Conservation (phyloP, 2,113 vertebrate genomes). For the Grantiella picta region DNA sequence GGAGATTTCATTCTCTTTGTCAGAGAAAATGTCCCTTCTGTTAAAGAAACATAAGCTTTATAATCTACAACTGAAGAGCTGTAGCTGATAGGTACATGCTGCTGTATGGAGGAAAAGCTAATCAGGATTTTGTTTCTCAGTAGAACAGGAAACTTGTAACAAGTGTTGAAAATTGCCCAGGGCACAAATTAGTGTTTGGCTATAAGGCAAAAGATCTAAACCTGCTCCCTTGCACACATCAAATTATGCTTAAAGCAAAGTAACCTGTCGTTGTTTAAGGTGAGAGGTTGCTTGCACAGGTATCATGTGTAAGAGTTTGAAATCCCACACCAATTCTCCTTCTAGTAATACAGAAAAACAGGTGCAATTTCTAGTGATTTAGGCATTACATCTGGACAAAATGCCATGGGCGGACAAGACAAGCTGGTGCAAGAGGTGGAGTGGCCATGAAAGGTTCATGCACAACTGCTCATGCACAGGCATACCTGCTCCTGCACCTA, state of each 20-base stretch:
- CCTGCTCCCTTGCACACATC: not conserved
- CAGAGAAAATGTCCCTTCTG: not conserved
- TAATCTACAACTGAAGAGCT: not conserved
- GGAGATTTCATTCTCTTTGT: not conserved
- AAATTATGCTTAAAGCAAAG: not conserved
- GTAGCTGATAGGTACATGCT: not conserved
- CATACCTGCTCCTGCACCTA: not conserved
- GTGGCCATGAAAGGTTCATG: accelerated
- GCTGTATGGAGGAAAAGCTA: not conserved
- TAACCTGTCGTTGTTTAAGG: not conserved
- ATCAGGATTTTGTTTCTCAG: not conserved
- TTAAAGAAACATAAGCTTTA: not conserved
- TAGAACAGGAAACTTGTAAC: not conserved
- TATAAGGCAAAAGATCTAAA: not conserved
- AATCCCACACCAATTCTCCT: not conserved
- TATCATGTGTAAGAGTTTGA: not conserved
- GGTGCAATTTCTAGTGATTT: not conserved
- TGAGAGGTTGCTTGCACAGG: not conserved
- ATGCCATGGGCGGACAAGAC: not conserved
- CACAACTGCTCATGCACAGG: accelerated
- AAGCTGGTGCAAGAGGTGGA: not conserved
- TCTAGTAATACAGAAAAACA: not conserved
- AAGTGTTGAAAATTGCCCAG: not conserved
- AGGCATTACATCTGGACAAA: not conserved
- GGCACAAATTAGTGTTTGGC: not conserved